Conservation (phyloP, 2,113 vertebrate genomes). For the Pithys albifrons region DNA sequence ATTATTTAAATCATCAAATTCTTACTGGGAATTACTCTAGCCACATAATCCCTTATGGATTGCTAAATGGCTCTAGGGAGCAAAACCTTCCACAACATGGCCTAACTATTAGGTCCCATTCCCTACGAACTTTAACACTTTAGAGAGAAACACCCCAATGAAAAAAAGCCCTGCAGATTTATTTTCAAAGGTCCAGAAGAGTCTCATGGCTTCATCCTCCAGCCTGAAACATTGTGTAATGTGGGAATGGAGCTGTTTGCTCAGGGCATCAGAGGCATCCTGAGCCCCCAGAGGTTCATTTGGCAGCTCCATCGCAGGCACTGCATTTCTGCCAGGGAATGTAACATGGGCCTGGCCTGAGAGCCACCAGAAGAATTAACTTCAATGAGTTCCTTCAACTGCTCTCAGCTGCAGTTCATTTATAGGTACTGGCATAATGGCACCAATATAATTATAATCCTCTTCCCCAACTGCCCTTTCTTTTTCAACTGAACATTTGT, state of each 20-base stretch:
- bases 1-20: not conserved
- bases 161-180: not conserved
- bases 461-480: not conserved
- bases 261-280: not conserved
- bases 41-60: fast-evolving
- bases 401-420: not conserved
- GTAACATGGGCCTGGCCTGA: not conserved
- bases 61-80: not conserved
- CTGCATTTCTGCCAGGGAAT: not conserved
- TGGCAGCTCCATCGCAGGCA: not conserved
- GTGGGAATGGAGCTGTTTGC: not conserved
- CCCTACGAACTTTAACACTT: not conserved
- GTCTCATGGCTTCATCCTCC: not conserved
- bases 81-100: not conserved
- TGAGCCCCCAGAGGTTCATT: not conserved
- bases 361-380: not conserved
- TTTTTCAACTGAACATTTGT: not conserved
- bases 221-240: not conserved
- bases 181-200: not conserved
- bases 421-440: not conserved
- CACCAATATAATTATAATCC: not conserved
- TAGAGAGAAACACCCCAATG: not conserved
- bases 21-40: not conserved
- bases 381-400: not conserved
- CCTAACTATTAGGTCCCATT: not conserved